Percentiles rank a stretch among this genome's conserved stretches.
Evolutionary conservation across 2,113 vertebrate species (phyloP).

Genomic region (Halichoeres trimaculatus): DNA sequence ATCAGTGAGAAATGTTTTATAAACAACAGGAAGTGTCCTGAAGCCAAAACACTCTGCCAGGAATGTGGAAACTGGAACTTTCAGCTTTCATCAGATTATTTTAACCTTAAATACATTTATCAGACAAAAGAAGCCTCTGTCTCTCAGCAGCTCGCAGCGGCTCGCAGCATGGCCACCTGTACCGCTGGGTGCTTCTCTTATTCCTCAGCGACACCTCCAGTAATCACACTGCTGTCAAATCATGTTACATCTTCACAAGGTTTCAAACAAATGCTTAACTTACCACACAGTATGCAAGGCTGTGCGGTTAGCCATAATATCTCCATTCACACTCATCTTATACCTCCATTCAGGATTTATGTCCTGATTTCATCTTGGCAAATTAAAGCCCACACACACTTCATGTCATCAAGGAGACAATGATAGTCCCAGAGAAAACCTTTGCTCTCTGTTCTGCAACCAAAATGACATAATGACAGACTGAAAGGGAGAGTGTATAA

Average conservation of each 20-base stretch:
- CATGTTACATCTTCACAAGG: conserved; percentile 62
- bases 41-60: conserved; percentile 52
- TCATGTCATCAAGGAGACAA: conserved; percentile 65
- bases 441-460: conserved; percentile 68
- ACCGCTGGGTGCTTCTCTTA: conserved; percentile 39
- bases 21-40: conserved; percentile 35
- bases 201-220: conserved; percentile 35
- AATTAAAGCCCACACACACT: conserved; percentile 39
- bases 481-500: conserved; percentile 53
- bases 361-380: conserved; percentile 42
- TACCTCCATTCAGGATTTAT: conserved; percentile 58
- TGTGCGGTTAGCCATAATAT: conserved; percentile 48
- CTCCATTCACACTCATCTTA: conserved; percentile 45
- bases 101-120: conserved; percentile 32
- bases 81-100: conserved; percentile 50
- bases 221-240: conserved; percentile 59
- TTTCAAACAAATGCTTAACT: conserved; percentile 49
- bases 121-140: conserved; percentile 66
- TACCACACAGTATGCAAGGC: conserved; percentile 1
- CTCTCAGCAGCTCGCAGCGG: conserved; percentile 11
- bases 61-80: conserved; percentile 47
- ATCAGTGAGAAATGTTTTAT: conserved; percentile 31
- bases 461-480: conserved; percentile 76
- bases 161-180: conserved; percentile 67
- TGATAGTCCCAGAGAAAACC: conserved; percentile 67